These are phyloP conservation scores for Sitta europaea DNA, from an alignment of 2,113 vertebrate species.

Conservation along the genomic window DNA sequence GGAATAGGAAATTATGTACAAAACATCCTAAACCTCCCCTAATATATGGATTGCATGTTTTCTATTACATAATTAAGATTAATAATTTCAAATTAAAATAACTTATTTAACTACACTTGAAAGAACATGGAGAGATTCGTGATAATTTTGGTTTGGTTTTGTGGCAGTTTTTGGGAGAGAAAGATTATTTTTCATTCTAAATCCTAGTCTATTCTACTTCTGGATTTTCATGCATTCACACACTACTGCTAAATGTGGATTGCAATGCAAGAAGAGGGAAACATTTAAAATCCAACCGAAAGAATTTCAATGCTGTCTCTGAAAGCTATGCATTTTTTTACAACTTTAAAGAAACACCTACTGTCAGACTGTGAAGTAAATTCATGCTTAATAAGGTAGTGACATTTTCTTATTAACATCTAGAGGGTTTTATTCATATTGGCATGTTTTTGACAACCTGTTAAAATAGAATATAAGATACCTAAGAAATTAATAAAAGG, in stretches of 20 bases:
- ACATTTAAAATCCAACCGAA: not conserved
- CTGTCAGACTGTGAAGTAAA: not conserved
- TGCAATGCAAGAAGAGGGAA: not conserved
- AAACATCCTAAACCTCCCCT: not conserved
- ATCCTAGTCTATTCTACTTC: not conserved
- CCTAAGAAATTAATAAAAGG: not conserved
- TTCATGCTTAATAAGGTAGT: not conserved
- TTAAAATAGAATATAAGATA: not conserved
- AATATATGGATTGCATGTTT: not conserved
- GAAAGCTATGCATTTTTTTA: not conserved
- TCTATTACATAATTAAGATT: not conserved
- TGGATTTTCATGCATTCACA: not conserved
- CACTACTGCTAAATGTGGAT: not conserved
- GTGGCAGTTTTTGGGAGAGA: not conserved
- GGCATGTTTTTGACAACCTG: not conserved
- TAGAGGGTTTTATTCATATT: conserved; percentile 7
- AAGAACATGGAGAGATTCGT: not conserved
- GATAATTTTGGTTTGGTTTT: not conserved
- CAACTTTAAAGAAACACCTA: not conserved
- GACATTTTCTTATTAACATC: not conserved
- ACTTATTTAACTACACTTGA: not conserved
- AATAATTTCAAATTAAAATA: not conserved
- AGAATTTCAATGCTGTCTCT: not conserved
- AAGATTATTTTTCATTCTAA: not conserved
- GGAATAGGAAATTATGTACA: not conserved